Evolutionary conservation across 2,113 vertebrate species (phyloP), one percentile per base, ranked within the genome.

Genomic region (Apistogramma diplotaenia): DNA sequence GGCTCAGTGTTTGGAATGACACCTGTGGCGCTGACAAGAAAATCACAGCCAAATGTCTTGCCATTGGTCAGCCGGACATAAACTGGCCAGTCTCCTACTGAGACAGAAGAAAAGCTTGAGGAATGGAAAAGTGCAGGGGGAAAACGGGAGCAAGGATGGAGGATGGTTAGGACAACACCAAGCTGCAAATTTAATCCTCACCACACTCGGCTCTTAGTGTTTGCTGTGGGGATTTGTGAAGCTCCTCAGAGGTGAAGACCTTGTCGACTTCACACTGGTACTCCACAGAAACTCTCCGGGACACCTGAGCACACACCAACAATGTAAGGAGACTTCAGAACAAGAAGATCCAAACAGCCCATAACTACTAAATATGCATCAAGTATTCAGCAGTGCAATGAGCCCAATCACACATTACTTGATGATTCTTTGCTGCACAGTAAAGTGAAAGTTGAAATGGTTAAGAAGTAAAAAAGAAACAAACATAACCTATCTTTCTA

Each of bases 21-120:
- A 72, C 98, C 98, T 1, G 97, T 99, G 76, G 98, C 98, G 31
- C 98, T 99, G 89, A 99, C 95, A 27, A 99, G 93, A 85, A 99
- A 97, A 91, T 99, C 92, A 9, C 98, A 99, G 86, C 98, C 98
- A 55, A 96, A 97, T 2, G 95, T 95, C 85, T 95, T 98, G 49
- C 95, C 97, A 31, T 97, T 99, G 60, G 96, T 97, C 87, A 99
- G 87, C 88, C 95, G 94, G 73, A 97, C 89, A 35, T 97, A 98
- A 0, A 99, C 94, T 12, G 97, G 97, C 98, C 98, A 99, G 1
- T 87, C 57, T 46, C 95, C 97, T 96, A 27, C 84, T 91, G 74
- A 43, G 31, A 54, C 12, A 43, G 72, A 61, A 74, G 27, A 61
- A 80, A 78, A 70, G 7, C 16, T 79, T 4, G 2, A 8, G n/a